These are phyloP conservation scores for Rhinichthys klamathensis DNA, from an alignment of 2,113 vertebrate genomes.

Conservation along the genomic window DNA sequence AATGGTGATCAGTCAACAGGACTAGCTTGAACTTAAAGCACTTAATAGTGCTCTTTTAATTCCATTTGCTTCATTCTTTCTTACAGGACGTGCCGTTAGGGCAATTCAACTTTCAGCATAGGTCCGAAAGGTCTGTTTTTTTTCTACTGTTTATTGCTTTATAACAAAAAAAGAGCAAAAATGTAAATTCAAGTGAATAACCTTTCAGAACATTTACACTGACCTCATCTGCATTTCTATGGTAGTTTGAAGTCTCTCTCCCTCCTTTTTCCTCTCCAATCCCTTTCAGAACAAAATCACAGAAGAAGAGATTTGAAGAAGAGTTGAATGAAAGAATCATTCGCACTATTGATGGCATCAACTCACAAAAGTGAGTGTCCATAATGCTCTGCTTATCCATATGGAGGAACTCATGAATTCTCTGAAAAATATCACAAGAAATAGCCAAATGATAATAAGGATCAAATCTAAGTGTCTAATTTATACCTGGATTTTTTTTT, in stretches of 20 bases:
- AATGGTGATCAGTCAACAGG: not conserved
- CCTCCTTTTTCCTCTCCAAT: not conserved
- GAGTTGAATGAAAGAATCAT: slow-evolving; percentile 98
- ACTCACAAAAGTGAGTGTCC: slow-evolving; percentile 91
- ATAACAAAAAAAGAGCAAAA: not conserved
- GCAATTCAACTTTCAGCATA: slow-evolving; percentile 90
- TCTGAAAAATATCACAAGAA: not conserved
- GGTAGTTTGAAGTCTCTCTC: not conserved
- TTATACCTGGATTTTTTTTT: not conserved
- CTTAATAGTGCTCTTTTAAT: slow-evolving; percentile 7
- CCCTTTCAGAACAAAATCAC: slow-evolving; percentile 88
- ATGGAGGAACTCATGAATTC: not conserved
- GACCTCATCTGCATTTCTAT: slow-evolving; percentile 5
- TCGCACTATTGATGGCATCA: slow-evolving; percentile 96
- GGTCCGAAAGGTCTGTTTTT: slow-evolving; percentile 85
- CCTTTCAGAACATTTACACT: not conserved
- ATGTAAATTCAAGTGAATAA: not conserved
- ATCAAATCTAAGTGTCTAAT: not conserved
- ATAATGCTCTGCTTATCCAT: not conserved
- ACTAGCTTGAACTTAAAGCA: not conserved
- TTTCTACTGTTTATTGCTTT: not conserved
- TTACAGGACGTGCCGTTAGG: slow-evolving; percentile 93
- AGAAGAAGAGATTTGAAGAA: slow-evolving; percentile 95
- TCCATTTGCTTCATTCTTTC: not conserved
- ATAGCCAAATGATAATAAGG: not conserved